A percentile compares a stretch with the other conserved stretches of the same genome.
These are phyloP conservation scores for Chrysina gloriosa DNA, from an alignment of 2,888 invertebrate genomes.

Conservation along the genomic window DNA sequence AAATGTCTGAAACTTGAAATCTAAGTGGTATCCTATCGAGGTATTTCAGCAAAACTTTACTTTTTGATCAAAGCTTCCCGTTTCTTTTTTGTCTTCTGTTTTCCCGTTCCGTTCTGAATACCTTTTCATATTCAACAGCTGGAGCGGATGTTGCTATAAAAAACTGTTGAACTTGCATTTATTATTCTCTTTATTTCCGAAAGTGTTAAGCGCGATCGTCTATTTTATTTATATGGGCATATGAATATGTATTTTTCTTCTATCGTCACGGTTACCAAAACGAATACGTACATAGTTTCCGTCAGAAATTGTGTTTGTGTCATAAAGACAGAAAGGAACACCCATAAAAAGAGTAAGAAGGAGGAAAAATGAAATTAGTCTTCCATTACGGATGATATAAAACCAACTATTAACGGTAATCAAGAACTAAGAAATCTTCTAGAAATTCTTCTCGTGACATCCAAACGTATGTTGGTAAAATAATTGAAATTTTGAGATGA, in stretches of 20 bases:
- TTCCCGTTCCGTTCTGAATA: background rate
- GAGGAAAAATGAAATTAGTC: too few relatives aligned
- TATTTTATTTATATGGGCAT: background rate
- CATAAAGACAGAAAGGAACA: too few relatives aligned
- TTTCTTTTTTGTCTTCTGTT: background rate
- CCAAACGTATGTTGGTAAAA: too few relatives aligned
- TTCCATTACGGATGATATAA: too few relatives aligned
- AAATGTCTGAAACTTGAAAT: background rate
- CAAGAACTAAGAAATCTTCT: too few relatives aligned
- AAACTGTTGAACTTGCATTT: conserved; percentile 15
- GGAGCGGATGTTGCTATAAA: background rate
- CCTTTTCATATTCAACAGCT: background rate
- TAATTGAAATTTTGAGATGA: too few relatives aligned
- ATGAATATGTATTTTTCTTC: background rate
- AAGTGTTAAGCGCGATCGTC: background rate
- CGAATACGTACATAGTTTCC: too few relatives aligned
- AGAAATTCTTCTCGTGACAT: too few relatives aligned
- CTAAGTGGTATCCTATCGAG: conserved; percentile 17
- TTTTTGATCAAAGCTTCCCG: conserved; percentile 12
- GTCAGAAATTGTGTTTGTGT: too few relatives aligned
- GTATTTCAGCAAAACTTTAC: conserved; percentile 21
- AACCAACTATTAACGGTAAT: too few relatives aligned
- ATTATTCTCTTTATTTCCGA: conserved; percentile 6
- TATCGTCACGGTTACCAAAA: too few relatives aligned
- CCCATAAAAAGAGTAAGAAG: too few relatives aligned